Evolutionary conservation across 2,797 vertebrate species (phyloP), one percentile per base, ranked within the genome.

Genomic region (Urocyon cinereoargenteus): DNA sequence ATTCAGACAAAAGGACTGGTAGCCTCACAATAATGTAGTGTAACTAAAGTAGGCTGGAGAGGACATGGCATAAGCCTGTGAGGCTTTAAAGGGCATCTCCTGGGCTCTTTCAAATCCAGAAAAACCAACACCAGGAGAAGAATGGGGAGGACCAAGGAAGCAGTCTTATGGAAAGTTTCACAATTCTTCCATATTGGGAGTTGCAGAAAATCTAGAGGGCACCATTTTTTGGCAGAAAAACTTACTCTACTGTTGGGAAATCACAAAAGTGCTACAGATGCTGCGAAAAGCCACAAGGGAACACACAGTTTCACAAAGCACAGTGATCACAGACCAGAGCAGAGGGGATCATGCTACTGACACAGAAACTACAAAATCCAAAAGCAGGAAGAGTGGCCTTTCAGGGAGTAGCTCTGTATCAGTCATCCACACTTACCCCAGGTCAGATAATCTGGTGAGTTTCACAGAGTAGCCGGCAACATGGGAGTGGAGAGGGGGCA

Each of bases 261-360:
- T 91, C 96, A 98, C 96, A 19, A 75, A 95, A 90, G 92, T 68
- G 94, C 88, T 91, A 96, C 40, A 0, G 64, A 97, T 81, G 95
- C 79, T 3, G 34, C 97, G 84, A 85, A 95, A 40, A 84, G 72
- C 70, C 82, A 88, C 8, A 16, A 51, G 78, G 73, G 85, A 86
- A 36, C 5, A 61, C 55, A 93, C 40, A 53, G 68, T 81, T 97
- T 78, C 97, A 97, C 93, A 94, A 96, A 95, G 68, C 93, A 94
- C 94, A 87, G 93, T 78, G 93, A 87, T 73, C 97, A 96, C 81
- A 92, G 96, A 97, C 92, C 26, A 51, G 73, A 75, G 73, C 26
- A 28, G 26, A 28, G 73, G 45, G 68, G 88, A 64, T 87, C 96
- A 95, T 85, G 95, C 97, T 82, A 88, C 86, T 3, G 90, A 96